Evolutionary conservation across 2,113 vertebrate genomes (phyloP), one percentile per base, ranked within the genome.

Genomic region (Toxotes chatareus): DNA sequence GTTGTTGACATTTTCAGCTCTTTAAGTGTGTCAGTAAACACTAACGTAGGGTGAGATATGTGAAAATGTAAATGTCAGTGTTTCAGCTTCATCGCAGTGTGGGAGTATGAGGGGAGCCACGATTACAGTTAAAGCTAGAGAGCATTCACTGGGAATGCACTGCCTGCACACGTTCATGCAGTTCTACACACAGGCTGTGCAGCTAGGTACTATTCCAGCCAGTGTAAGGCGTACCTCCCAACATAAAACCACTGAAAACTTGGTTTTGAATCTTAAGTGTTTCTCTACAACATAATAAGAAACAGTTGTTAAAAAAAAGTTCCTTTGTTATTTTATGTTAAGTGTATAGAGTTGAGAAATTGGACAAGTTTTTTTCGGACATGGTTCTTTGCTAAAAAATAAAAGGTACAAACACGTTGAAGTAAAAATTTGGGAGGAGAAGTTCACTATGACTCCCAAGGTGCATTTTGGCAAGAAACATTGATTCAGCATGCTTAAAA

Each of bases 1-100:
- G n/a, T 51, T 16, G 46, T 8, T 82, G 84, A 82, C 65, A 80
- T 76, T 83, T 86, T 72, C 61, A 19, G 34, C 62, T 73, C 49
- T 76, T 7, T 61, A 63, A 81, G 23, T 70, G 51, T 85, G 40
- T 63, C 80, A 63, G 71, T 69, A 83, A 86, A 89, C 81, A 85
- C 17, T 51, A 74, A 51, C 53, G 56, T 79, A 51, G 59, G 68
- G 80, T 79, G 71, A 83, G 66, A 84, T 84, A 23, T 82, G 68
- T 76, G 69, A 69, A 73, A 34, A 78, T 81, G 36, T 32, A 85
- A 80, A 90, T 84, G 72, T 73, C 59, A 77, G 75, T 17, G 62
- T 66, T 64, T 75, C 73, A 82, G 84, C 75, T 86, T 70, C 51
- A 72, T 51, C 17, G 38, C 76, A 13, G 80, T 83, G 92, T 91